Evolutionary conservation across 2,113 vertebrate species (phyloP), one percentile per base, ranked within the genome.

Genomic region (Jacana jacana): DNA sequence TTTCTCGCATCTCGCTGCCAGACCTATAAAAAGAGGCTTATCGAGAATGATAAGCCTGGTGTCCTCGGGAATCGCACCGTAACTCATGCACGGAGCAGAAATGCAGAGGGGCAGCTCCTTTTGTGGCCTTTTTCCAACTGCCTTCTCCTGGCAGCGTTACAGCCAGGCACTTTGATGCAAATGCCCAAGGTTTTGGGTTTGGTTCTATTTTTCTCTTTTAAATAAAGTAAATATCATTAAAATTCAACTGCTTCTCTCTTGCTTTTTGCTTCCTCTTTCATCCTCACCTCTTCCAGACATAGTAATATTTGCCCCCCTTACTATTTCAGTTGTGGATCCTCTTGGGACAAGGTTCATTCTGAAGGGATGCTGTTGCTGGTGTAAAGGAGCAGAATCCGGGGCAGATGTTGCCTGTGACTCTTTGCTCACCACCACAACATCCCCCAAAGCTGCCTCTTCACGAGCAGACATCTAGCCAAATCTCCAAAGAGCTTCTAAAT

Each of bases 1-100:
- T 94, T 85, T 42, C 94, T 95, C 46, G 7, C 55, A 16, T 87
- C 77, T 91, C 1, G 1, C 86, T 81, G 93, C 86, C 86, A 93
- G 81, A 24, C 44, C 65, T 49, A 51, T 61, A 65, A 86, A 87
- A 42, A 61, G 63, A 73, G 35, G n/a, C 54, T 88, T 80, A 20
- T 88, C 7, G 0, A 52, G 24, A 91, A 37, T 0, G 60, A 54
- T 24, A 66, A 72, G 73, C 73, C 17, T 30, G 2, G 40, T 31
- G 3, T 42, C 79, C 72, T 46, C 5, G 2, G 81, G 55, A 90
- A 70, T 54, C 31, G 25, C 52, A 33, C 88, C 1, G 10, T n/a
- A 82, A 81, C 91, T 88, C 93, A 17, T 33, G 72, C 78, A 17
- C 11, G 2, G 49, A 70, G 28, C 70, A 0, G 33, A 66, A 61